phyloP scores from a whole-genome alignment of 2,888 invertebrate species.

The Aspidiotus destructor region DNA sequence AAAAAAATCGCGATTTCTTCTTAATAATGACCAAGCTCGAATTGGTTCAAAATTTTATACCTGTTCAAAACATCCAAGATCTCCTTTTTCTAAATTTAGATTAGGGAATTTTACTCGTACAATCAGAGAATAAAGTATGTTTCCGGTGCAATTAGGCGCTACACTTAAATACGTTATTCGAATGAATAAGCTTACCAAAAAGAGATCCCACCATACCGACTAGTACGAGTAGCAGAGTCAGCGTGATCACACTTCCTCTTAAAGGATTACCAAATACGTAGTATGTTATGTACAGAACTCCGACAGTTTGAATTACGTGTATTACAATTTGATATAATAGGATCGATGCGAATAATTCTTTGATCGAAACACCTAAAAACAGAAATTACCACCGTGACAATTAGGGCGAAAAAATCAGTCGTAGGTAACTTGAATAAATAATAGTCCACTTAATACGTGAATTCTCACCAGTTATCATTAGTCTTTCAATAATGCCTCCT shows the following conservation, averaged over 20 bases:
- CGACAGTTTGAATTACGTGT: conserved; percentile 36
- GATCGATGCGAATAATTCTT: not conserved
- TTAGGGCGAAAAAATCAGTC: not conserved
- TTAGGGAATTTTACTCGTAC: too few species aligned
- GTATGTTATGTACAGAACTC: conserved; percentile 33
- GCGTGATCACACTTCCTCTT: not conserved
- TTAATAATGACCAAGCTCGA: too few species aligned
- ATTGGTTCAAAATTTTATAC: too few species aligned
- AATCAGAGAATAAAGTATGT: too few species aligned
- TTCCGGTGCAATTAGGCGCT: too few species aligned
- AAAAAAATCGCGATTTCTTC: too few species aligned
- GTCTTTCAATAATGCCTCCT: conserved; percentile 39
- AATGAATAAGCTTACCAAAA: conserved; percentile 17
- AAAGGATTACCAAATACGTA: conserved; percentile 32
- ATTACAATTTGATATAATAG: conserved; percentile 35
- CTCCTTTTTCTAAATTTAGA: too few species aligned
- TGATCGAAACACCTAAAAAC: not conserved
- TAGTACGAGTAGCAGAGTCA: conserved; percentile 11
- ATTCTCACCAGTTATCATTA: conserved; percentile 38
- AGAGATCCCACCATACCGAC: conserved; percentile 30
- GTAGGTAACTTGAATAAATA: not conserved
- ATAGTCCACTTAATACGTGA: not conserved
- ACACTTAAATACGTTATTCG: too few species aligned
- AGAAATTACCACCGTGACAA: not conserved
- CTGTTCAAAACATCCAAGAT: too few species aligned